Evolutionary conservation across 1,140 invertebrate genomes (phyloP), one percentile per base, ranked within the genome.

Genomic region (Lerema accius): DNA sequence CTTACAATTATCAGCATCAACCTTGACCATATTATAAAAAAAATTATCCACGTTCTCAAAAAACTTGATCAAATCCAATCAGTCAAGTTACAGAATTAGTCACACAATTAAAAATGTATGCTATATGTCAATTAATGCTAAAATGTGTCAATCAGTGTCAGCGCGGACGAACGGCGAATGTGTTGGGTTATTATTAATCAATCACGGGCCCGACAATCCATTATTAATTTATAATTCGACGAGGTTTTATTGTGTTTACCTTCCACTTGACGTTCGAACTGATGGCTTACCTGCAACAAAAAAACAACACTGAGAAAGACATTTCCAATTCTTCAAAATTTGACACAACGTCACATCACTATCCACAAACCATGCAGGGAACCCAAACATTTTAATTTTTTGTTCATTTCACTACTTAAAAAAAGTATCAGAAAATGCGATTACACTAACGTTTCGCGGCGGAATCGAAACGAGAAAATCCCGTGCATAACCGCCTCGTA

Each of bases 61-160:
- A 32, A 7, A 7, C 1, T 53, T 62, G 68, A 67, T 53, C 63
- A 59, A 67, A 67, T 56, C 56, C 45, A 14, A 64, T 32, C 63
- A 42, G 60, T 71, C 69, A 48, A 48, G 68, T 59, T 15, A 63
- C 43, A 72, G 53, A 72, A 71, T 68, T 69, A 71, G 67, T 61
- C 63, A 37, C 61, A 69, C 76, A 80, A 84, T 86, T 80, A 82
- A 83, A 84, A 78, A 69, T 78, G 77, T 71, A 82, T 73, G 71
- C 69, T 65, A 67, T 63, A 66, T 69, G 80, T 83, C 82, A 84
- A 84, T 84, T 84, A 84, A 76, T 64, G 70, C 59, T 73, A 73
- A 80, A 82, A 80, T 75, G 70, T 75, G 84, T 83, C 82, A 82
- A 78, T 80, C 84, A 80, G 50, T 28, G 50, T 65, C 58, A 63